Percentiles rank a stretch among this genome's conserved stretches.
These are phyloP conservation scores for Syngnathus acus DNA, from an alignment of 2,797 vertebrate species.

Conservation along the genomic window DNA sequence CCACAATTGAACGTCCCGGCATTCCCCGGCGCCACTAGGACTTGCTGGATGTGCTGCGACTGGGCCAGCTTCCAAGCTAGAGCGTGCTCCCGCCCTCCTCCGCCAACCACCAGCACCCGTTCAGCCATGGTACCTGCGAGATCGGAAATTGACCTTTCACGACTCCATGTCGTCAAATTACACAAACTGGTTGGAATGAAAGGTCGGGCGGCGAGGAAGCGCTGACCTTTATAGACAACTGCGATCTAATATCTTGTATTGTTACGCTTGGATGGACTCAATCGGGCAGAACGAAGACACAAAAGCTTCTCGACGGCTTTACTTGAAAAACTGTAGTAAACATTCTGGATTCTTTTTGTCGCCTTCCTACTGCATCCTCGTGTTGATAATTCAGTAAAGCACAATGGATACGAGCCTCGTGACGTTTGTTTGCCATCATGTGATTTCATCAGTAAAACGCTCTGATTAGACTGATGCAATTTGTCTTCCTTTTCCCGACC, in stretches of 20 bases:
- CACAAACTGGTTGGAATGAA: conserved; percentile 43
- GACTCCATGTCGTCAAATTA: conserved; percentile 32
- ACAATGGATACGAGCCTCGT: neutral
- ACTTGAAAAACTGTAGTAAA: conserved; percentile 20
- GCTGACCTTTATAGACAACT: conserved; percentile 61
- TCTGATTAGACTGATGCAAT: conserved; percentile 1
- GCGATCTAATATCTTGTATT: conserved; percentile 38
- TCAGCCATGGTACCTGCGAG: conserved; percentile 74
- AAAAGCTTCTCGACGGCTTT: neutral
- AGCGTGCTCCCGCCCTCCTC: conserved; percentile 83
- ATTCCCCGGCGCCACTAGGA: conserved; percentile 89
- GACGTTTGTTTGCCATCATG: conserved; percentile 1
- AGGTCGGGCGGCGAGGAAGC: conserved; percentile 17
- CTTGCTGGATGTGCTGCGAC: conserved; percentile 78
- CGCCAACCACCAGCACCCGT: conserved; percentile 83
- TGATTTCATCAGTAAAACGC: neutral
- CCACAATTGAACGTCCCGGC: conserved; percentile 78
- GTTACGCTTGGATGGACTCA: conserved; percentile 29
- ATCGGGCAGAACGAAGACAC: conserved; percentile 43
- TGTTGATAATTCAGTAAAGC: neutral
- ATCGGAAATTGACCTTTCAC: neutral
- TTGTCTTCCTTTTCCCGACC: neutral
- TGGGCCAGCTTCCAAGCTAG: conserved; percentile 93
- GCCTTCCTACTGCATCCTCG: neutral
- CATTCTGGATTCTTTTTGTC: conserved; percentile 5